Conservation (phyloP, 2,797 vertebrate species). For the Argentina silus region DNA sequence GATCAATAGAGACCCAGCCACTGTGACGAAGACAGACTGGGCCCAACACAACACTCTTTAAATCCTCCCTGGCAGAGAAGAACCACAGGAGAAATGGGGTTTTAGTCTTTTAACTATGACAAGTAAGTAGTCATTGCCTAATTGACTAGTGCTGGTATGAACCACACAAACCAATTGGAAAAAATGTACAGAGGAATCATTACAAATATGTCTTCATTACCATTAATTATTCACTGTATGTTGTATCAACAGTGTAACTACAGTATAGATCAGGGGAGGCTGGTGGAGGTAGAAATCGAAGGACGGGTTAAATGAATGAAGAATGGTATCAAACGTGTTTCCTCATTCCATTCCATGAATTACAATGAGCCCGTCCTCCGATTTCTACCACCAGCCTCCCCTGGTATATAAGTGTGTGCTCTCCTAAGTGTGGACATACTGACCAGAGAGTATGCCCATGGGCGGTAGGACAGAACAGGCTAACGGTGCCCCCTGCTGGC, state of each 20-base stretch:
- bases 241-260: slow-evolving; percentile 2
- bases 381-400: background rate
- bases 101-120: slow-evolving; percentile 24
- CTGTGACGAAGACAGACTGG: slow-evolving; percentile 32
- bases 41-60: slow-evolving; percentile 28
- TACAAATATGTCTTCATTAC: background rate
- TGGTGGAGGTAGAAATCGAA: no score
- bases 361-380: no score
- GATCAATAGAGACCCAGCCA: slow-evolving; percentile 58
- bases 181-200: slow-evolving; percentile 1
- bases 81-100: slow-evolving; percentile 44
- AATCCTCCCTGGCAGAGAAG: slow-evolving; percentile 43
- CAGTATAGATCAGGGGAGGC: background rate
- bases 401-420: no score
- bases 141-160: background rate
- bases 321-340: no score
- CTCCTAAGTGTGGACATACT: background rate
- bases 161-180: slow-evolving; percentile 16
- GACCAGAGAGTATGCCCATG: background rate
- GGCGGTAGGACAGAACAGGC: slow-evolving; percentile 12
- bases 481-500: slow-evolving; percentile 61
- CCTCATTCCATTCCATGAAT: no score
- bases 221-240: slow-evolving; percentile 2
- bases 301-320: no score
- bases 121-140: background rate